Conservation (phyloP, 2,113 vertebrate species). For the Rhynchomys soricoides region DNA sequence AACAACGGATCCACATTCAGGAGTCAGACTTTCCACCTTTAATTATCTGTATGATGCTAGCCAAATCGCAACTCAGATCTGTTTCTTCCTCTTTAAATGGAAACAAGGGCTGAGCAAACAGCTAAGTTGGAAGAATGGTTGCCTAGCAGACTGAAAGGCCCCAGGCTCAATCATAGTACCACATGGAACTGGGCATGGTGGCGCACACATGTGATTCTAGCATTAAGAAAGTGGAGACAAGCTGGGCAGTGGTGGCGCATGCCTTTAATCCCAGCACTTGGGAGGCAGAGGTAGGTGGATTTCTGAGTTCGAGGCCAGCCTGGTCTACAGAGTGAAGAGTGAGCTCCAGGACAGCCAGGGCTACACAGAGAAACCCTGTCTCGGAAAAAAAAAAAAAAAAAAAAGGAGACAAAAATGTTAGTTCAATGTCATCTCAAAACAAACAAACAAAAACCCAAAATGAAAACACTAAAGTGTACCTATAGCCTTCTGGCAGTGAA, state of each 20-base stretch:
- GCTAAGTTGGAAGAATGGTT: neutral
- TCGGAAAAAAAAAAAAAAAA: too few relatives aligned
- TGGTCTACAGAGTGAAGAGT: too few relatives aligned
- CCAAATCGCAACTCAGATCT: conserved; percentile 14
- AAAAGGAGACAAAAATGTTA: too few relatives aligned
- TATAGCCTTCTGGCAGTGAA: neutral
- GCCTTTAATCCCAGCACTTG: too few relatives aligned
- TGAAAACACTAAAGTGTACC: neutral
- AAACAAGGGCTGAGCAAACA: neutral
- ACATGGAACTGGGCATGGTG: neutral
- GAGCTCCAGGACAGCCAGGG: too few relatives aligned
- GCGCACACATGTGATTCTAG: neutral
- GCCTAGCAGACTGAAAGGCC: neutral
- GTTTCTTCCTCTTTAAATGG: conserved; percentile 44
- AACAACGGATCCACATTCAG: neutral
- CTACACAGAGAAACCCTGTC: too few relatives aligned
- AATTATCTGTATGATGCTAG: neutral
- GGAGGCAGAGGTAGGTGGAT: too few relatives aligned
- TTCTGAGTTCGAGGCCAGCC: too few relatives aligned
- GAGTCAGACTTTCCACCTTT: neutral
- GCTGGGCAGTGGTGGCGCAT: too few relatives aligned
- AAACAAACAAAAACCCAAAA: neutral
- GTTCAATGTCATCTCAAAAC: neutral
- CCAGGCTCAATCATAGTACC: neutral
- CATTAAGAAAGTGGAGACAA: neutral